Conservation (phyloP, 2,797 vertebrate species). For the Spheniscus humboldti region DNA sequence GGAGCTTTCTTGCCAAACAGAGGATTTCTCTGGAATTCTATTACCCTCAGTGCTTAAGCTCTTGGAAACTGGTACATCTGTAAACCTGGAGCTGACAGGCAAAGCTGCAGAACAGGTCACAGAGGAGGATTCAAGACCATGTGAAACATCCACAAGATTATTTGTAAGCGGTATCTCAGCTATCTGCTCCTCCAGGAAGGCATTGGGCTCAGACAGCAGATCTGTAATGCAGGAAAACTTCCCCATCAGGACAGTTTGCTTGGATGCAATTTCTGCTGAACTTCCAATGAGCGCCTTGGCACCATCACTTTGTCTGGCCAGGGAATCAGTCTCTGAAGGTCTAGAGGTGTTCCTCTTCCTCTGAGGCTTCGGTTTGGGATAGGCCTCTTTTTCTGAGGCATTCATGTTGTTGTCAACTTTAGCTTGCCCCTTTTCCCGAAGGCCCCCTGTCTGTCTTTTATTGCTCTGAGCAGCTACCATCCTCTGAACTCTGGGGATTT, state of each 20-base stretch:
- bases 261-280: background rate
- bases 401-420: background rate
- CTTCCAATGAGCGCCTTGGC: background rate
- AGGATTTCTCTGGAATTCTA: background rate
- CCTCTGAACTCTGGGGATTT: background rate
- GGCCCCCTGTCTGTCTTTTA: background rate
- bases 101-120: background rate
- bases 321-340: background rate
- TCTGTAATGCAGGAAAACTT: background rate
- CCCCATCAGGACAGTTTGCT: background rate
- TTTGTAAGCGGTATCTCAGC: background rate
- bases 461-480: background rate
- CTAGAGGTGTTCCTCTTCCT: background rate
- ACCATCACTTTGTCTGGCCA: background rate
- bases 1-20: background rate
- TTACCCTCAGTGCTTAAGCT: background rate
- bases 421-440: background rate
- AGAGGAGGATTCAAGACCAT: background rate
- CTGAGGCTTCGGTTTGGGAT: background rate
- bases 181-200: conserved; percentile 1
- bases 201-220: background rate
- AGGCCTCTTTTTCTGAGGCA: background rate
- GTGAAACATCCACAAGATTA: background rate
- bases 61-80: background rate
- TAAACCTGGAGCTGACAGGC: background rate